phyloP scores from a whole-genome alignment of 2,113 vertebrate genomes.

The Clarias magur region DNA sequence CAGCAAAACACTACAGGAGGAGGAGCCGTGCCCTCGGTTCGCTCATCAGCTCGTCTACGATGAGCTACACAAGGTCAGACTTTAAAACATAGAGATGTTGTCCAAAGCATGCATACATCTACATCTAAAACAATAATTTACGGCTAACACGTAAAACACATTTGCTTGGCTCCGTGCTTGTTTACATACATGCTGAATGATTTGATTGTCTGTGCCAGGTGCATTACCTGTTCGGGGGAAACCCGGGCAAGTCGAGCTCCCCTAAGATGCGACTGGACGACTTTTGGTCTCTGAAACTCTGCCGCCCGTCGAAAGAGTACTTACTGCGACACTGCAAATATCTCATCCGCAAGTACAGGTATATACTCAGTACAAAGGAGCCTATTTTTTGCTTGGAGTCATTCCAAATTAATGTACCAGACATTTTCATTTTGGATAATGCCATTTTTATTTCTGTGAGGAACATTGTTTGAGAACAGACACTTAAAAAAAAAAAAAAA shows the following conservation, averaged over 20 bases:
- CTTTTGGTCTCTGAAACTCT: conserved; percentile 98
- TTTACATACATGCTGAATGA: not conserved
- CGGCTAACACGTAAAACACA: too few species aligned
- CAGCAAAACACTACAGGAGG: conserved; percentile 91
- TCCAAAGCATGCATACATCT: not conserved
- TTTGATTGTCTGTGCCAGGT: conserved; percentile 72
- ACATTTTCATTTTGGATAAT: not conserved
- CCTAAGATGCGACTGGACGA: conserved; percentile 98
- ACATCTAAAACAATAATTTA: too few species aligned
- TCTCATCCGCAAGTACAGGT: conserved; percentile 76
- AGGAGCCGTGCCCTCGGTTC: conserved; percentile 97
- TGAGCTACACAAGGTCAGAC: conserved; percentile 92
- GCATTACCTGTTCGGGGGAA: conserved; percentile 98
- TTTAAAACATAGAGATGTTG: too few species aligned
- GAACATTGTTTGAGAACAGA: too few species aligned
- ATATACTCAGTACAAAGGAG: not conserved
- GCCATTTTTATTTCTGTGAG: too few species aligned
- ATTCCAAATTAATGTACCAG: not conserved
- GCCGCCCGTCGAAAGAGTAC: conserved; percentile 96
- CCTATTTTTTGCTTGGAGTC: too few species aligned
- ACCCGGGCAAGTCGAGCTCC: conserved; percentile 97
- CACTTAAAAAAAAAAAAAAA: too few species aligned
- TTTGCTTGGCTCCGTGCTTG: not conserved
- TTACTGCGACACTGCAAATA: conserved; percentile 97
- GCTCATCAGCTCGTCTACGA: conserved; percentile 98